These are phyloP conservation scores for Macropus fuliginosus DNA, from an alignment of 2,797 vertebrate species.

Conservation along the genomic window DNA sequence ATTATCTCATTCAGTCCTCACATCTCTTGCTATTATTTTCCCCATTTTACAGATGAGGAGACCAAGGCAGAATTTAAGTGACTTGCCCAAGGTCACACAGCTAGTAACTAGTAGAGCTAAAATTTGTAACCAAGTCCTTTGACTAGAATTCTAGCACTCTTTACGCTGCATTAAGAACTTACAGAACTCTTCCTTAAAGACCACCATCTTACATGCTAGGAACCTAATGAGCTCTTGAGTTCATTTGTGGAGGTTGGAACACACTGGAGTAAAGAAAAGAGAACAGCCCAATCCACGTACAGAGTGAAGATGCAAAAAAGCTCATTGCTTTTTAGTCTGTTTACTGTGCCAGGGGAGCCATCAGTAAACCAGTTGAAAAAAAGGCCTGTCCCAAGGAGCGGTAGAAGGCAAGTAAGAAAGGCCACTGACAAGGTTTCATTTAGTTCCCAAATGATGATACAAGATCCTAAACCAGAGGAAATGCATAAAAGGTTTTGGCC, in stretches of 20 bases:
- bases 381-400: neutral
- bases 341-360: neutral
- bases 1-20: too few species aligned
- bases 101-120: neutral
- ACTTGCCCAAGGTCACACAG: neutral
- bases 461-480: neutral
- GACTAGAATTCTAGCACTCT: neutral
- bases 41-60: too few species aligned
- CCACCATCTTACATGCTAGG: neutral
- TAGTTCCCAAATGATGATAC: neutral
- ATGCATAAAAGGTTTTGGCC: neutral
- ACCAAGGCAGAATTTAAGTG: neutral
- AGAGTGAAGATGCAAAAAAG: neutral
- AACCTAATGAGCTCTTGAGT: neutral
- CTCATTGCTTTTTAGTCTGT: neutral
- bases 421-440: neutral
- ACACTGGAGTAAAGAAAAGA: neutral
- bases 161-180: neutral
- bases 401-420: neutral
- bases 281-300: neutral
- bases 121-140: neutral
- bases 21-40: too few species aligned
- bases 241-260: neutral
- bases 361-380: neutral
- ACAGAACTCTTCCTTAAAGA: neutral